Base-by-base conservation (phyloP, 2,888 invertebrate species). In the Cistogaster globosa region DNA sequence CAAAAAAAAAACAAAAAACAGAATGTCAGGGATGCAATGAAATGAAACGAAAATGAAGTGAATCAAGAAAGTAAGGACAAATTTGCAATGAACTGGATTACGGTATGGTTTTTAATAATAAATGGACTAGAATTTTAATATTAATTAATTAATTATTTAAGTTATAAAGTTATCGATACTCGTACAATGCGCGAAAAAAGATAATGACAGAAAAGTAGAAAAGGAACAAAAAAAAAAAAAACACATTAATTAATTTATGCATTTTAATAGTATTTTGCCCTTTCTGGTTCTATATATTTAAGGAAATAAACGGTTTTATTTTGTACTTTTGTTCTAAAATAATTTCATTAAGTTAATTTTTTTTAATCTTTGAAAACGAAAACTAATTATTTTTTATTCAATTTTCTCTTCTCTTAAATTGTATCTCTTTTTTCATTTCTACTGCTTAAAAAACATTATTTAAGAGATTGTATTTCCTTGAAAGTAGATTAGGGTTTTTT, bases 61-160 rank as follows among this genome's bases (percentile, higher is more conserved):
- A 26, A 68, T 57, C 38, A 67, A 45, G 42, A 74, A 79, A 53
- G 60, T 48, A 67, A 58, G 62, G 76, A 76, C 76, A 55, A 60
- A 85, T 79, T 71, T 71, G 85, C 74, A 62, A 82, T 79, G 85
- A 85, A 75, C 75, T 76, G 85, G 85, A 85, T 82, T 71, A 85
- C 42, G 85, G 85, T 82, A 85, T 82, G 82, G 71, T 77, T 77
- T 75, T 71, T 67, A 60, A 45, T 57, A 60, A 67, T 77, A 76
- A 83, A 83, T 67, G 85, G 85, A 60, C 82, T 85, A 82, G 85
- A 82, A 75, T 79, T 77, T 85, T 78, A 85, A 45, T 18, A 48
- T 38, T n/a, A 75, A 79, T 60, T 80, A 60, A 55, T 60, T 82
- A 85, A 78, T 58, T 85, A 79, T 82, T 78, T 85, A 85, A 82